Evolutionary conservation across 2,888 invertebrate genomes (phyloP), one percentile per base, ranked within the genome.

Genomic region (Fragum whitleyi): DNA sequence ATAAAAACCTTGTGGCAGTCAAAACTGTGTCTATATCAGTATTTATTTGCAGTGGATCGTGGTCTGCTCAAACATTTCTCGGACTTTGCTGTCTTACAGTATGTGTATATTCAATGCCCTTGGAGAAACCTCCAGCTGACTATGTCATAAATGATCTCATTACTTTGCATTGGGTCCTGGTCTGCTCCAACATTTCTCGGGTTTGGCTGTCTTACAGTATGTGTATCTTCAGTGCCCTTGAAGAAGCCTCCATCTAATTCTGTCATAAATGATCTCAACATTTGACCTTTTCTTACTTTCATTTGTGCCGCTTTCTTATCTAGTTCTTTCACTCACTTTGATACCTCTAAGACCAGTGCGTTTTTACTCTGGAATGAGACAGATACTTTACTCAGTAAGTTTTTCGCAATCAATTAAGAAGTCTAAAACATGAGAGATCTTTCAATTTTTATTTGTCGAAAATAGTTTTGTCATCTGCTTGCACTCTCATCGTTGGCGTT

Each of bases 221-320:
- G 67, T 39, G 47, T 67, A n/a, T 42, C 42, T 16, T 67, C 67
- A 42, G n/a, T 42, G 2, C 39, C 67, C 21, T 42, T 42, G 67
- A 42, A 67, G 16, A n/a, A 36, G 9, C 71, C 77, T 23, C 51
- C 32, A 55, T 55, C 72, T 21, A 7, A 65, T 55, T 67, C 67
- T 3, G 26, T 16, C 16, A 72, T 16, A 57, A 77, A 72, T 26
- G 32, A 29, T 3, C 72, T 36, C 1, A 71, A 62, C 11, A 42
- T 14, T 67, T 77, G 71, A 28, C 77, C 77, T 36, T 67, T 32
- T 55, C 67, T 77, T 23, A 65, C 53, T 57, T 72, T 77, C 65
- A 72, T 77, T 23, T 65, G 42, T 16, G 23, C n/a, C 11, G 72
- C 32, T 3, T 72, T 67, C 16, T 72, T 23, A 67, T 72, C 36